Base-by-base conservation (phyloP, 2,113 vertebrate genomes). In the Hemiscyllium ocellatum region DNA sequence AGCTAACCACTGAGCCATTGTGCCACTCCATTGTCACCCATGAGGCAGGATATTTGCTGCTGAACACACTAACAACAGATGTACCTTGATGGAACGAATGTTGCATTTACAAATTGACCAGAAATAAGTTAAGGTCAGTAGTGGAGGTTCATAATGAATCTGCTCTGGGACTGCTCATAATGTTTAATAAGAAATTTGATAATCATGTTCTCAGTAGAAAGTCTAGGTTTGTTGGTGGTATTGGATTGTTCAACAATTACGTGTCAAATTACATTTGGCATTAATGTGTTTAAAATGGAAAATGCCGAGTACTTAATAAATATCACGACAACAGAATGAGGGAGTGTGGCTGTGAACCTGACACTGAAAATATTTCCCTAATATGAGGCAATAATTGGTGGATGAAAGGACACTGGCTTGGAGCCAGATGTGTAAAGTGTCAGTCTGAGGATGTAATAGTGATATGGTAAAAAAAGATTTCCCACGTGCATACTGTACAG, bases 71-170 rank as follows among this genome's bases (percentile, higher is more conserved):
- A 33, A 37, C 52, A 61, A n/a, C 13, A 61, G 87, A 33, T 90
- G 52, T 26, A 65, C 0, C 87, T 65, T 17, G 15, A 56, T 65
- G 26, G 17, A 90, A 33, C 61, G 13, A 90, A 90, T 90, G 26
- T 3, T 17, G 42, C 37, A 86, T 42, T 42, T 50, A 47, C 87
- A 90, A 61, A 65, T 90, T 61, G 5, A 90, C 33, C 87, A 90
- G 87, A 90, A n/a, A n/a, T 24, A 87, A n/a, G n/a, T 37, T n/a
- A n/a, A 80, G 85, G 47, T 87, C 85, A 87, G 50, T 26, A 89
- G 4, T 87, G 85, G 47, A 87, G 83, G 20, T 22, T 42, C 50
- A 29, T 22, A 61, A 65, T 2, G 56, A n/a, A 87, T 87, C 20
- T 2, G 22, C 47, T 1, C 87, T 50, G 83, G 83, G 83, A 10